Base-by-base conservation (phyloP, 2,888 invertebrate genomes). In the Kuschelorhynchus macadamiae region DNA sequence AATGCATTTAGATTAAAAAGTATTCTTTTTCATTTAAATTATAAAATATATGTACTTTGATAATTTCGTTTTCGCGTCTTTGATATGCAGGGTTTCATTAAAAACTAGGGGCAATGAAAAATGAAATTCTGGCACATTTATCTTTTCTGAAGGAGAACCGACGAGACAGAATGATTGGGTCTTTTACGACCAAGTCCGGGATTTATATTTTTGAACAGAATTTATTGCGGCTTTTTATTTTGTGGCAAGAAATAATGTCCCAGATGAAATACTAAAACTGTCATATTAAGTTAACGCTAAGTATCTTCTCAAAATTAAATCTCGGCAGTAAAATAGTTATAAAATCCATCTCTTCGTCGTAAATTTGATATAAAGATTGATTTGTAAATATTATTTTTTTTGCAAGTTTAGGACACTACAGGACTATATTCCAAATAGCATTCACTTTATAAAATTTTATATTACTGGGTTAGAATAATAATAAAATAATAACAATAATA, bases 231-330 rank as follows among this genome's bases (percentile, higher is more conserved):
- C 75, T 75, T 75, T 76, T 77, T 79, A 53, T 62, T 44, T 62
- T 17, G 11, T 33, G 32, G 30, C 74, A 71, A 74, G 73, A 76
- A 77, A 78, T 78, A 77, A 78, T 75, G 76, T 72, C 39, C 63
- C 72, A 72, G 69, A 74, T 74, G 72, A 72, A 74, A 75, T 72
- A 74, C 75, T 76, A 75, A 74, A 76, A 75, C 78, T 80, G 79
- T 79, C 79, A 77, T 76, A 77, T 77, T 79, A 78, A 76, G 78
- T 77, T 76, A 71, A 72, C 76, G 72, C 76, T 76, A 76, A 74
- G 75, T 76, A 72, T 74, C 75, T 73, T 36, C 7, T 66, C 71
- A 55, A 75, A 59, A 59, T 65, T 57, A 65, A 65, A 59, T 49
- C 52, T 42, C 53, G 65, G 59, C 44, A 74, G 70, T 71, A 71